phyloP scores from a whole-genome alignment of 2,888 invertebrate genomes.

The Rotaria macrura region DNA sequence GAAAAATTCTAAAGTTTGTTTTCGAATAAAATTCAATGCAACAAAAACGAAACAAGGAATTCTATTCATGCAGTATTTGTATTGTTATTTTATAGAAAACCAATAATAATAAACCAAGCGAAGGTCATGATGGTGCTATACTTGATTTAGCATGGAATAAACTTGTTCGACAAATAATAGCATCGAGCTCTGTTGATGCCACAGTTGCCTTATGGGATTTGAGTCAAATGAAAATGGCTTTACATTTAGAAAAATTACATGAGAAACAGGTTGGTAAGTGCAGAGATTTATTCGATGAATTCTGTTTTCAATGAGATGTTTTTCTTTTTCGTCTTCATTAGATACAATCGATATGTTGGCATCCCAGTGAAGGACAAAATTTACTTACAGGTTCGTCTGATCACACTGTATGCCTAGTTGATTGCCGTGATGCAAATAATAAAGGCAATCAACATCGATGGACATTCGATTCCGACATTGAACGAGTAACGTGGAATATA shows the following conservation, averaged over 20 bases:
- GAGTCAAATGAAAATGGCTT: conserved; percentile 65
- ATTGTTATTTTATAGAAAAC: not conserved
- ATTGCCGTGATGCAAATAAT: conserved; percentile 59
- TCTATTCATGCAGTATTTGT: no score
- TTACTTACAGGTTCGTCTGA: conserved; percentile 74
- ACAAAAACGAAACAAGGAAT: no score
- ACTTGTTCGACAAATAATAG: conserved; percentile 65
- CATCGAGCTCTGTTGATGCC: conserved; percentile 81
- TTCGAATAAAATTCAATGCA: no score
- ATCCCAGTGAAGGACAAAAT: conserved; percentile 69
- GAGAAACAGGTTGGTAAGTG: conserved; percentile 22
- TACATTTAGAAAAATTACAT: conserved; percentile 46
- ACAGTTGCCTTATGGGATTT: conserved; percentile 83
- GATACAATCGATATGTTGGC: conserved; percentile 71
- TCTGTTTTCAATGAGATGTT: not conserved
- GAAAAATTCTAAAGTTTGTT: not conserved
- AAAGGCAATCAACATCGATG: conserved; percentile 59
- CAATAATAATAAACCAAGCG: not conserved
- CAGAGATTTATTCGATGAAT: not conserved
- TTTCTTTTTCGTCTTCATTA: conserved; percentile 30
- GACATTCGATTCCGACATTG: conserved; percentile 69
- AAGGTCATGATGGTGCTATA: conserved; percentile 78
- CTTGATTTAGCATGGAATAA: conserved; percentile 78
- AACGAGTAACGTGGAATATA: conserved; percentile 72
- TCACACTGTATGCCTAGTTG: conserved; percentile 63